A percentile compares a stretch with the other conserved stretches of the same genome.
Conservation (phyloP, 2,113 vertebrate species). For the Sus scrofa region DNA sequence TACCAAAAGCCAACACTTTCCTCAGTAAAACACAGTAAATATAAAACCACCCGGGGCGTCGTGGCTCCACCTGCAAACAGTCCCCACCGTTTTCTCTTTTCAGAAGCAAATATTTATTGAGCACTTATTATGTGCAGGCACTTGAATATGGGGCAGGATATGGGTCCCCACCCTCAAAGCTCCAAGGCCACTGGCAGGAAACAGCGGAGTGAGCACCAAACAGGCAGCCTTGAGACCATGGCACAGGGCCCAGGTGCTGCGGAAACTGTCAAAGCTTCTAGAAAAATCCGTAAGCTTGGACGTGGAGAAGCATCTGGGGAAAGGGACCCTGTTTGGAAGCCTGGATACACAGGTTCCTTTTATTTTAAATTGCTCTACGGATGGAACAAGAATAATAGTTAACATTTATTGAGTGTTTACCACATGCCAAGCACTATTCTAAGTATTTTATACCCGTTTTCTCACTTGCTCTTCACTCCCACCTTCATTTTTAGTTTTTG, state of each 20-base stretch:
- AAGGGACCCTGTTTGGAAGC: neutral
- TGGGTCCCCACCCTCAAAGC: neutral
- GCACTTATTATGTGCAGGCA: neutral
- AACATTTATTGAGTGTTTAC: neutral
- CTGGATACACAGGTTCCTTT: neutral
- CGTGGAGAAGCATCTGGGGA: neutral
- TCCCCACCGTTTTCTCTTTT: neutral
- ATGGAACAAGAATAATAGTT: neutral
- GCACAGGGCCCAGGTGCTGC: rapidly evolving
- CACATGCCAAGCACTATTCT: neutral
- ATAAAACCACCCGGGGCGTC: neutral
- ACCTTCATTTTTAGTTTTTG: neutral
- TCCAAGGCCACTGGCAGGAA: neutral
- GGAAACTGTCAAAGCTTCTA: neutral
- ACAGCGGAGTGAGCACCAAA: neutral
- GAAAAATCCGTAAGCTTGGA: neutral
- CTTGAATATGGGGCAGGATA: neutral
- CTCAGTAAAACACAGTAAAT: neutral
- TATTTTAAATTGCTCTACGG: neutral
- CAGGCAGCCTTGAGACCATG: too few species aligned
- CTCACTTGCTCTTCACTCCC: neutral
- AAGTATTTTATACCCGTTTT: neutral
- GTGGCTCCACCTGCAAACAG: neutral
- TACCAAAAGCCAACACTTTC: neutral
- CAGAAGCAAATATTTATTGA: neutral